These are phyloP conservation scores for Drosophila setosimentum DNA, from an alignment of 2,888 invertebrate genomes.

Conservation along the genomic window DNA sequence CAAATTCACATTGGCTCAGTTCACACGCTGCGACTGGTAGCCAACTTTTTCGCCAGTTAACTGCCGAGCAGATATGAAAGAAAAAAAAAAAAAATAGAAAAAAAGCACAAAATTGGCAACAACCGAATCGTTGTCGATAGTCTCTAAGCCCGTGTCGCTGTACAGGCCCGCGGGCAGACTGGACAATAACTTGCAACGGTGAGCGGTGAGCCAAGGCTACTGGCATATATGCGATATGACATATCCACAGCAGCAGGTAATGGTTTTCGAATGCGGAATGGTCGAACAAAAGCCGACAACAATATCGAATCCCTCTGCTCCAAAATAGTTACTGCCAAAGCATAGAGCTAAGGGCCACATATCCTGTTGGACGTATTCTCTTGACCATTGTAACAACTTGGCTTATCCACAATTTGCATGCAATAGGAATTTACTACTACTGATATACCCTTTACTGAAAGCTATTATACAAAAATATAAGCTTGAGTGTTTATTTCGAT, in stretches of 20 bases:
- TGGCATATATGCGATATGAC: conserved; percentile 16
- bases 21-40: conserved; percentile 69
- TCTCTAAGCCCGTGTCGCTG: conserved; percentile 23
- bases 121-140: conserved; percentile 34
- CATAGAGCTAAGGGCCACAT: background rate
- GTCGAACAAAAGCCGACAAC: conserved; percentile 29
- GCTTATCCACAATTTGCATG: background rate
- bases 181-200: conserved; percentile 32
- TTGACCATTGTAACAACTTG: conserved; percentile 31
- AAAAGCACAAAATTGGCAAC: conserved; percentile 36
- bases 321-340: conserved; percentile 7
- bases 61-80: conserved; percentile 22
- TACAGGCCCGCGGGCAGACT: conserved; percentile 31
- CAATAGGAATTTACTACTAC: background rate
- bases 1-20: conserved; percentile 55
- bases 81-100: background rate
- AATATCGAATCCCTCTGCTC: conserved; percentile 25
- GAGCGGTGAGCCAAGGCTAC: conserved; percentile 70
- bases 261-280: conserved; percentile 57
- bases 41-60: conserved; percentile 64
- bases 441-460: conserved; percentile 5
- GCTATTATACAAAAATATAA: background rate
- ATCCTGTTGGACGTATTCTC: conserved; percentile 4
- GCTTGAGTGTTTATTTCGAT: background rate
- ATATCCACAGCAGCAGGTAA: conserved; percentile 57